Evolutionary conservation across 2,113 vertebrate genomes (phyloP).

Genomic region (Oreochromis niloticus): DNA sequence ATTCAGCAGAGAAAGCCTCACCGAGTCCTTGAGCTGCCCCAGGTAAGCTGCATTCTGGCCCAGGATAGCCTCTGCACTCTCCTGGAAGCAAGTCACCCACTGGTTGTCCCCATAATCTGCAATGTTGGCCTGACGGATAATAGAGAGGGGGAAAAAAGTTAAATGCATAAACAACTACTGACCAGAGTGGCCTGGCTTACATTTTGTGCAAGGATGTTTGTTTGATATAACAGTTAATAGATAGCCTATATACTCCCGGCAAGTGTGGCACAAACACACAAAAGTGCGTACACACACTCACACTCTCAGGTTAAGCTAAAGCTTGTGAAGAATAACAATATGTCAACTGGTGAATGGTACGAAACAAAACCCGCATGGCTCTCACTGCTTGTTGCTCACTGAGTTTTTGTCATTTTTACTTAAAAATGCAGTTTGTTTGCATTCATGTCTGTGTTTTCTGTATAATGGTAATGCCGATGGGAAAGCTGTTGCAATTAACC

Average conservation of each 20-base stretch:
- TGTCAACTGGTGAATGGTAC: neutral
- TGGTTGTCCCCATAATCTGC: conserved; percentile 91
- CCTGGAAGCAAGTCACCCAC: conserved; percentile 98
- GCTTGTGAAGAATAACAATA: conserved; percentile 15
- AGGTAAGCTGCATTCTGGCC: conserved; percentile 87
- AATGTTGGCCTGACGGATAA: conserved; percentile 81
- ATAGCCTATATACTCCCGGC: neutral
- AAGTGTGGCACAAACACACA: neutral
- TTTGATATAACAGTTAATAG: too few relatives aligned
- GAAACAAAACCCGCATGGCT: conserved; percentile 34
- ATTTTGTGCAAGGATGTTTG: neutral
- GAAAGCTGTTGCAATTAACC: conserved; percentile 3
- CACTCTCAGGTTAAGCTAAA: conserved; percentile 20
- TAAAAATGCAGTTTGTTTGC: neutral
- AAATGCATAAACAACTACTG: neutral
- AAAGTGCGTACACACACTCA: neutral
- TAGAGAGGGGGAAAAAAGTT: neutral
- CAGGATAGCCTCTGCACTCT: conserved; percentile 87
- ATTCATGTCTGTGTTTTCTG: neutral
- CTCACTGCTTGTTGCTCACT: conserved; percentile 1
- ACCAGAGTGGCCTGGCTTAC: neutral
- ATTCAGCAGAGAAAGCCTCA: conserved; percentile 54
- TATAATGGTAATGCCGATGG: neutral
- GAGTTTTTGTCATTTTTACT: neutral
- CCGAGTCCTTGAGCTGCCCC: conserved; percentile 91